Percentiles rank a stretch among this genome's conserved stretches.
These are phyloP conservation scores for Chrysotoxum bicinctum DNA, from an alignment of 2,888 invertebrate species.

Conservation along the genomic window DNA sequence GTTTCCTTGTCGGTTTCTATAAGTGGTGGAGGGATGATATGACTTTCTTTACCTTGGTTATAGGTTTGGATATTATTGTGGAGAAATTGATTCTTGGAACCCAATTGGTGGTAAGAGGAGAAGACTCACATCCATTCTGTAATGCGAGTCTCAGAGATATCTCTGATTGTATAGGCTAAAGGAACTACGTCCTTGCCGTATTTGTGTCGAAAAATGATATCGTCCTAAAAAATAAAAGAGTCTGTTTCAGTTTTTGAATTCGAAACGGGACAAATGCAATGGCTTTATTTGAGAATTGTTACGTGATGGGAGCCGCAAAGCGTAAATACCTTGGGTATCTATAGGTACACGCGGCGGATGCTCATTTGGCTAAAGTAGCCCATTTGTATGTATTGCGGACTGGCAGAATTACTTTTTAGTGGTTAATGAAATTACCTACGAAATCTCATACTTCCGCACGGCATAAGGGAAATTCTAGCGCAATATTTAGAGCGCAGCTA, in stretches of 20 bases:
- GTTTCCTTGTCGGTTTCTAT: conserved; percentile 5
- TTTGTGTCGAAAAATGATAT: conserved; percentile 46
- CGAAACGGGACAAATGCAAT: conserved; percentile 38
- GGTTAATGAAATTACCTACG: conserved; percentile 70
- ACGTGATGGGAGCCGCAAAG: conserved; percentile 38
- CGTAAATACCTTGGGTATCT: background rate
- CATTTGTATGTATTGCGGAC: conserved; percentile 65
- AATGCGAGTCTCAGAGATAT: conserved; percentile 1
- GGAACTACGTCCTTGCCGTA: background rate
- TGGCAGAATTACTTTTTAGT: conserved; percentile 62
- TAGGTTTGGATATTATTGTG: conserved; percentile 19
- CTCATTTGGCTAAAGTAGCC: conserved; percentile 60
- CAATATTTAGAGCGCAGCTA: conserved; percentile 27
- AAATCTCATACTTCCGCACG: conserved; percentile 60
- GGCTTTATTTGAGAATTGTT: conserved; percentile 45
- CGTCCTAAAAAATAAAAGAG: conserved; percentile 61
- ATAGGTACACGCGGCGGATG: conserved; percentile 9
- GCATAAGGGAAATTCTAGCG: conserved; percentile 19
- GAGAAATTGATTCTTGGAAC: conserved; percentile 38
- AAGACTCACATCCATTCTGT: conserved; percentile 22
- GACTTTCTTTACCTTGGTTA: conserved; percentile 19
- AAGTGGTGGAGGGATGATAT: background rate
- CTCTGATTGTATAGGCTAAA: background rate
- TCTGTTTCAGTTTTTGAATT: conserved; percentile 16
- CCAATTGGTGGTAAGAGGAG: background rate